These are phyloP conservation scores for Eupithecia abbreviata DNA, from an alignment of 2,888 invertebrate species.

Conservation along the genomic window DNA sequence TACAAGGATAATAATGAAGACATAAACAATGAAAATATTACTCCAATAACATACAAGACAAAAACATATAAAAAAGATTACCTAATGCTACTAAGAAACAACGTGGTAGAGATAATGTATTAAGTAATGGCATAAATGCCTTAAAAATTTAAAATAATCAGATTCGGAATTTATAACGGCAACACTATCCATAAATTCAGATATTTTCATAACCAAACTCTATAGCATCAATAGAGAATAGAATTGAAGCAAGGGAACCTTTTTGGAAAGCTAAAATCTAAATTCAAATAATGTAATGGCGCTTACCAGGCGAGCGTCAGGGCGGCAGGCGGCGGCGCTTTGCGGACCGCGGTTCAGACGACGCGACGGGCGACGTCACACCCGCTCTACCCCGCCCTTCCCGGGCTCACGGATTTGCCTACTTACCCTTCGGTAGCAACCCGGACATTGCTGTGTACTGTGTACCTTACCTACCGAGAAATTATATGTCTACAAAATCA, in stretches of 20 bases:
- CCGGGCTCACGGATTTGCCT: slow-evolving; percentile 64
- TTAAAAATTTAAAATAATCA: background rate
- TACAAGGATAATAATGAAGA: slow-evolving; percentile 19
- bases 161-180: background rate
- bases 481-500: background rate
- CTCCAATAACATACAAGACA: background rate
- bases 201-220: background rate
- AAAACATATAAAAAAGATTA: background rate
- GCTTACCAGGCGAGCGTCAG: slow-evolving; percentile 39
- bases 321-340: slow-evolving; percentile 68
- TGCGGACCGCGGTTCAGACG: slow-evolving; percentile 63
- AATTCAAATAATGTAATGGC: slow-evolving; percentile 34
- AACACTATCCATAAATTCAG: background rate
- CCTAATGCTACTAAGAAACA: background rate
- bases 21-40: slow-evolving; percentile 6
- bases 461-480: slow-evolving; percentile 13
- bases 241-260: slow-evolving; percentile 1
- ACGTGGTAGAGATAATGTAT: background rate
- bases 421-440: slow-evolving; percentile 61
- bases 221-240: background rate
- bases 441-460: slow-evolving; percentile 1
- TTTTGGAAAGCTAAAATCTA: slow-evolving; percentile 20
- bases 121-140: background rate
- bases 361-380: slow-evolving; percentile 62
- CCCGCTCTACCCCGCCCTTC: slow-evolving; percentile 60